phyloP scores from a whole-genome alignment of 1,140 invertebrate genomes.

The Trialeurodes vaporariorum region DNA sequence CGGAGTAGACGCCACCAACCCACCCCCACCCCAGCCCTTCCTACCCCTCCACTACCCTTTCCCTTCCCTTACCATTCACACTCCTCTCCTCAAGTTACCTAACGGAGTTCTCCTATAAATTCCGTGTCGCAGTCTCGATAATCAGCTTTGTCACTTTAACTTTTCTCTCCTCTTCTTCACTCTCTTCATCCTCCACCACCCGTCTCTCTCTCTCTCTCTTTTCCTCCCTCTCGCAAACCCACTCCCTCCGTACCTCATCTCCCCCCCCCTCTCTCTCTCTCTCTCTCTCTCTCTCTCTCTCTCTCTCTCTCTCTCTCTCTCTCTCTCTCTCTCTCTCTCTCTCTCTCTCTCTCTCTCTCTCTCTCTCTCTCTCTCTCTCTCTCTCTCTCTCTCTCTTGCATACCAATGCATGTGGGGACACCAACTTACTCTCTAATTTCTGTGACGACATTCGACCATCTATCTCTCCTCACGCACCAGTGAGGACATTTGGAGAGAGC shows the following conservation, averaged over 20 bases:
- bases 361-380: background rate
- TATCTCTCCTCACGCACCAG: too few species aligned
- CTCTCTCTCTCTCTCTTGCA: background rate
- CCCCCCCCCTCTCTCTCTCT: background rate
- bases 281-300: background rate
- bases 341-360: background rate
- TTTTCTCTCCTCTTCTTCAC: background rate
- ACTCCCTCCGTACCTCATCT: background rate
- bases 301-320: background rate
- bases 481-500: too few species aligned
- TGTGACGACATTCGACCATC: too few species aligned
- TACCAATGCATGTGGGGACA: too few species aligned
- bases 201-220: background rate
- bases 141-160: background rate
- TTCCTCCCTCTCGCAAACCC: background rate
- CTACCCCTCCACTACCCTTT: too few species aligned
- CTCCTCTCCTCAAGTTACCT: background rate
- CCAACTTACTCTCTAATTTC: too few species aligned
- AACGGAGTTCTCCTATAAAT: too few species aligned
- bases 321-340: background rate
- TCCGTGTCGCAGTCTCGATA: background rate
- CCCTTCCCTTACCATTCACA: background rate
- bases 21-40: too few species aligned
- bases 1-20: too few species aligned
- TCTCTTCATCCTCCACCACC: too few species aligned